Conservation (phyloP, 2,113 vertebrate genomes). For the Oryctolagus cuniculus region mOryCun1.1 NC_091451.1:18774501-18775000, state of each 20-base stretch:
- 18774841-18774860: neutral
- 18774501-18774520: neutral
- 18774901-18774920: slow-evolving; percentile 2
- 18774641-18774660: neutral
- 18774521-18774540: slow-evolving; percentile 1
- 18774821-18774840: neutral
- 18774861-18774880: neutral
- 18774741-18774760: no score
- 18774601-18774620: neutral
- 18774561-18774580: neutral
- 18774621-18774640: neutral
- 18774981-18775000: neutral
- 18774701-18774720: neutral
- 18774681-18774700: neutral
- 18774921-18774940: neutral
- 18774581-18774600: neutral
- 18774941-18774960: neutral
- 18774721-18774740: neutral
- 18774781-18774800: neutral
- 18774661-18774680: neutral
- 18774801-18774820: neutral
- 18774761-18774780: no score
- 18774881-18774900: neutral
- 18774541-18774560: neutral
- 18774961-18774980: neutral